Base-by-base conservation (phyloP, 2,888 invertebrate species). In the Philaethria dido region DNA sequence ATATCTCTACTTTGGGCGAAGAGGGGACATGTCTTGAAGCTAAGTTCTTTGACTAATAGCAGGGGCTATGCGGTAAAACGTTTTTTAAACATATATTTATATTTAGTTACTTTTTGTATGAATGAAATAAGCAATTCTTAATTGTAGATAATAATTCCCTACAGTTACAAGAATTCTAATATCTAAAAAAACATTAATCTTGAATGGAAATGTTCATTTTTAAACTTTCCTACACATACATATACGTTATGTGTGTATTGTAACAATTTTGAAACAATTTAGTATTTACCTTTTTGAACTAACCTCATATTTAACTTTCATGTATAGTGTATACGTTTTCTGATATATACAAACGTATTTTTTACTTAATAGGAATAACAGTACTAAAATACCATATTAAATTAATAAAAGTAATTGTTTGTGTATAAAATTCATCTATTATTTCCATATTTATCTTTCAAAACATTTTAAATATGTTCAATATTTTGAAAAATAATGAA, bases 251-350 rank as follows among this genome's bases (percentile, higher is more conserved):
- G 36, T 59, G 48, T 5, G 29, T 42, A 60, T 64, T 25, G n/a
- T 48, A 64, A 59, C 64, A 25, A 55, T 63, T 44, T 16, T 42
- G 14, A 52, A 42, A 52, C 47, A 64, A 47, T 64, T 65, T 65
- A 65, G 44, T 60, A 60, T 29, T 2, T 36, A 45, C 33, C 39
- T 50, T 50, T 65, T 65, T 60, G 11, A 65, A 14, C n/a, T 60
- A 65, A 50, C 50, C 44, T 60, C 65, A 60, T 65, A 65, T 39
- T 42, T 45, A 60, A 60, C 18, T 20, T 33, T 57, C 57, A n/a
- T 20, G 47, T 13, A n/a, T 57, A 57, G 14, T 25, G 42, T 57
- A 42, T 42, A 57, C 57, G n/a, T 57, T 57, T 57, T n/a, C 52
- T 33, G 16, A 39, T n/a, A 39, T 57, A 57, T 57, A 60, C 33